Conservation (phyloP, 2,888 invertebrate species). For the Trichogramma dendrolimi region DNA sequence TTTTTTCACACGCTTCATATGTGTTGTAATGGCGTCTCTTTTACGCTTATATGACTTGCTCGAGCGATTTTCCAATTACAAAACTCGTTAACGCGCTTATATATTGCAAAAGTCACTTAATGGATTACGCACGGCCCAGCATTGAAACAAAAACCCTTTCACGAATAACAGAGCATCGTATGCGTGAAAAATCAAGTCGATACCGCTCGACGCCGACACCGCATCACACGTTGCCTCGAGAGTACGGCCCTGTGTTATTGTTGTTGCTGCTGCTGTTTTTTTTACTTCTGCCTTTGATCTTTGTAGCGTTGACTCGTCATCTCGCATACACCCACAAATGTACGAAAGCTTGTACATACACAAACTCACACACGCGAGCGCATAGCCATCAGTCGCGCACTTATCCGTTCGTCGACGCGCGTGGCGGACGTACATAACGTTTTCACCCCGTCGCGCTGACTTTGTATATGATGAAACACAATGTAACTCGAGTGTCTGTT, state of each 20-base stretch:
- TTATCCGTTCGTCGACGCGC: too few species aligned
- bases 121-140: not conserved
- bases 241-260: not conserved
- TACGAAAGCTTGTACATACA: too few species aligned
- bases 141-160: slow-evolving; percentile 12
- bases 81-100: slow-evolving; percentile 17
- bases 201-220: not conserved
- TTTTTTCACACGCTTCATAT: too few species aligned
- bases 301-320: slow-evolving; percentile 19
- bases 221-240: too few species aligned
- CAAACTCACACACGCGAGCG: too few species aligned
- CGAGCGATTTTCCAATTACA: slow-evolving; percentile 21
- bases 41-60: not conserved
- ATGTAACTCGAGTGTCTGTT: slow-evolving; percentile 4
- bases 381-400: too few species aligned
- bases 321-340: not conserved
- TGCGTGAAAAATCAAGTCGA: slow-evolving; percentile 16
- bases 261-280: not conserved
- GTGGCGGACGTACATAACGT: too few species aligned
- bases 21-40: too few species aligned
- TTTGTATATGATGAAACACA: not conserved
- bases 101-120: slow-evolving; percentile 8
- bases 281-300: slow-evolving; percentile 10
- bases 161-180: too few species aligned
- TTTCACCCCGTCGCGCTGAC: too few species aligned